These are phyloP conservation scores for Electrophaes corylata DNA, from an alignment of 2,888 invertebrate species.

Conservation along the genomic window DNA sequence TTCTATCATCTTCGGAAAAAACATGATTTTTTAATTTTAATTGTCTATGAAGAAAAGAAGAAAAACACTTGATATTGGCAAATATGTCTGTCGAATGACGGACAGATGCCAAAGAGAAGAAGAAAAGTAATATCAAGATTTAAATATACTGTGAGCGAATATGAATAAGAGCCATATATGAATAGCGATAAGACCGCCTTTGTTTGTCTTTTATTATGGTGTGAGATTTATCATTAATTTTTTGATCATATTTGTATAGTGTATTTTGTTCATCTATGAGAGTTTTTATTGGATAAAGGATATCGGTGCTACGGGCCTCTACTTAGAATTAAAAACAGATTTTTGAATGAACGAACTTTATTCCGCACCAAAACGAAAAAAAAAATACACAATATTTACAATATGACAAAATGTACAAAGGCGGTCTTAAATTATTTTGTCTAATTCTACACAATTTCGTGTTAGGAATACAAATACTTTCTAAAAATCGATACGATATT, in stretches of 20 bases:
- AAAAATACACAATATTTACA: slow-evolving; percentile 20
- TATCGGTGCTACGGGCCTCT: slow-evolving; percentile 22
- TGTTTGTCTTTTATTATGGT: slow-evolving; percentile 4
- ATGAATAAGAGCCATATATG: no score
- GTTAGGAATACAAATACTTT: slow-evolving; percentile 7
- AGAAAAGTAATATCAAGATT: no score
- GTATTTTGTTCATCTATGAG: not conserved
- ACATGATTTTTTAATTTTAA: no score
- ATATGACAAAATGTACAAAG: slow-evolving; percentile 14
- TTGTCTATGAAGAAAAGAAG: no score
- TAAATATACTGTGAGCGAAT: not conserved
- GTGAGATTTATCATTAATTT: slow-evolving; percentile 8
- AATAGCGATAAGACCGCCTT: slow-evolving; percentile 28
- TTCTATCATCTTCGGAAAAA: no score
- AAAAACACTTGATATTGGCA: no score
- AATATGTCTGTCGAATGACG: no score
- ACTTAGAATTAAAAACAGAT: slow-evolving; percentile 27
- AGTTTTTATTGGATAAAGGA: slow-evolving; percentile 18
- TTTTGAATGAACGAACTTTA: slow-evolving; percentile 26
- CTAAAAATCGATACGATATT: not conserved
- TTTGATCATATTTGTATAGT: slow-evolving; percentile 1
- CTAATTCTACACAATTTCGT: slow-evolving; percentile 26
- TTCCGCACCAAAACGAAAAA: slow-evolving; percentile 27
- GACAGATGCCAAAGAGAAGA: no score
- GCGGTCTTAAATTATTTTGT: slow-evolving; percentile 22